A percentile compares a stretch with the other conserved stretches of the same genome.
Evolutionary conservation across 1,140 invertebrate species (phyloP).

Genomic region (Drosophila oshimai): DNA sequence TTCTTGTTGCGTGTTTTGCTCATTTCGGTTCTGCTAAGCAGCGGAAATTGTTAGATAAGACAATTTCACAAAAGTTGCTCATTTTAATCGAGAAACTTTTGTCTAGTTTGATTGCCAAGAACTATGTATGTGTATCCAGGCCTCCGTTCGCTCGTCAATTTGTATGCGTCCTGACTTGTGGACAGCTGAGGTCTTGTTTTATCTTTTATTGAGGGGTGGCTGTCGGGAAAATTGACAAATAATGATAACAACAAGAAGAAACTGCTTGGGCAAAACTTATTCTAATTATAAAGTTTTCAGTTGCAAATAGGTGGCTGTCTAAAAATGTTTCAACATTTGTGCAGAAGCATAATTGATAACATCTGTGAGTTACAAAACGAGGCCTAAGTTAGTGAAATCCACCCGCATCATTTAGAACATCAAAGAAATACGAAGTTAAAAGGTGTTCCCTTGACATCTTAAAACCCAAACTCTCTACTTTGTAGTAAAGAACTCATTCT

Average conservation of each 20-base stretch:
- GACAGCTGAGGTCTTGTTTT: slow-evolving; percentile 40
- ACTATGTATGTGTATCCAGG: slow-evolving; percentile 35
- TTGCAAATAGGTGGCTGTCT: background rate
- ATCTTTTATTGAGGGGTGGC: slow-evolving; percentile 21
- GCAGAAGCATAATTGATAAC: too few species aligned
- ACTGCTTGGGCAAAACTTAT: slow-evolving; percentile 24
- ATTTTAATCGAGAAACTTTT: slow-evolving; percentile 75
- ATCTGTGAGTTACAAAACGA: background rate
- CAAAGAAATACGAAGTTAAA: too few species aligned
- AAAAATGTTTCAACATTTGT: slow-evolving; percentile 8
- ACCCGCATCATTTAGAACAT: too few species aligned
- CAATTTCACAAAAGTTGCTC: slow-evolving; percentile 65
- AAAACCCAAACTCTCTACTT: too few species aligned
- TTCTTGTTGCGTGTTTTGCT: slow-evolving; percentile 50
- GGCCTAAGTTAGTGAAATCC: background rate
- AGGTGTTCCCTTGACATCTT: too few species aligned
- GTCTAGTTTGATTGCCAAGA: slow-evolving; percentile 53
- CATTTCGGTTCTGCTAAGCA: slow-evolving; percentile 54
- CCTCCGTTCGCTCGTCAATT: background rate
- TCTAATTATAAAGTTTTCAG: slow-evolving; percentile 42
- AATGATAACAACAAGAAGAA: slow-evolving; percentile 37
- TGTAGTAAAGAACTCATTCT: too few species aligned
- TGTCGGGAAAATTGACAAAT: slow-evolving; percentile 28
- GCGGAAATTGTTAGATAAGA: slow-evolving; percentile 70
- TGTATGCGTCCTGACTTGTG: slow-evolving; percentile 13